Evolutionary conservation across 2,888 invertebrate genomes (phyloP), one percentile per base, ranked within the genome.

Genomic region (Altica lythri): DNA sequence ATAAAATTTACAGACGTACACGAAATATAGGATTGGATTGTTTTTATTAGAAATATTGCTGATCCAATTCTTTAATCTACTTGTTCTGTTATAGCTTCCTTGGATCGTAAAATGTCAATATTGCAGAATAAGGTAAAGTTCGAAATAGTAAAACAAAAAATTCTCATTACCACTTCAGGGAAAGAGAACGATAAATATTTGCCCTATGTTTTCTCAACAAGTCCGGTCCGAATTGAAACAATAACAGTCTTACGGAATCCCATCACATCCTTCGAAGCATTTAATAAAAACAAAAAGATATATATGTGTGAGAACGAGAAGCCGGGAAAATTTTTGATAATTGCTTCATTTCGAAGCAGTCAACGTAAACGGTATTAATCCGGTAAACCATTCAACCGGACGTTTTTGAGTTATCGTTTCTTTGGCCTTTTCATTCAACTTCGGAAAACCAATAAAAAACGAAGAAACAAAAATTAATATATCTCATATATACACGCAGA

Each of bases 341-440:
- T 71, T 69, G 66, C 64, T 45, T 60, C 59, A 60, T 67, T 66
- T 46, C 61, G 59, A 68, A 65, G 65, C 68, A 64, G 68, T 57
- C 56, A 63, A 65, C 68, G 68, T 68, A 68, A 68, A 67, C 68
- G 60, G 64, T 65, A 69, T 69, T 69, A 70, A 71, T 70, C 68
- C 64, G 63, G 63, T 60, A 66, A 67, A 67, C 67, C 65, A 62
- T 67, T 67, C 63, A 62, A 55, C 60, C 50, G 62, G 66, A 67
- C 65, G 57, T n/a, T 64, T 67, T 68, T 67, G 66, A 67, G 64
- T 67, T 66, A 67, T 61, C 63, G 62, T n/a, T 61, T 62, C 63
- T 58, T 58, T 59, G 56, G 40, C 34, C 43, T 44, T 32, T 38
- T 30, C 30, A 19, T 40, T 29, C 30, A 42, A 13, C 25, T 17